These are phyloP conservation scores for Spizella passerina DNA, from an alignment of 2,797 vertebrate genomes.

Conservation along the genomic window DNA sequence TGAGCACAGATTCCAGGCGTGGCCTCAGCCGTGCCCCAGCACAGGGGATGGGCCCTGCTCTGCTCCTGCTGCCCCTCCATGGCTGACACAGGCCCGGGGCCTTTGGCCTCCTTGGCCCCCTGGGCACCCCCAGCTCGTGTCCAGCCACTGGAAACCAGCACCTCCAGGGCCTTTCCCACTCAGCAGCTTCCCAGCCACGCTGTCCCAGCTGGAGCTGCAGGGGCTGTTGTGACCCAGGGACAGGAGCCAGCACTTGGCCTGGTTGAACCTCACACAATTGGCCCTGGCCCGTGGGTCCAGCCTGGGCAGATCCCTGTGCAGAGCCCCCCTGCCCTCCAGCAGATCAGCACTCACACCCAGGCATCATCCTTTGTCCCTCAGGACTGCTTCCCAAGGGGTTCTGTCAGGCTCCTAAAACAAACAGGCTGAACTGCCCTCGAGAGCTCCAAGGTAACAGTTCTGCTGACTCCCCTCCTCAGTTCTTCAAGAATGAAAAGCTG, in stretches of 20 bases:
- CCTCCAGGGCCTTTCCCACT: neutral
- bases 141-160: fast-evolving
- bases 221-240: neutral
- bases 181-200: neutral
- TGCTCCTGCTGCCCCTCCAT: neutral
- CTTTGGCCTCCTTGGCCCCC: neutral
- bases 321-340: neutral
- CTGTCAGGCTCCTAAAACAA: neutral
- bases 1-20: no score
- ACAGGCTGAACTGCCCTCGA: fast-evolving
- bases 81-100: neutral
- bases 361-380: neutral
- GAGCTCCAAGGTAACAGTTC: neutral
- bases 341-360: fast-evolving
- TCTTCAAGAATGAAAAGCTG: neutral
- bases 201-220: neutral
- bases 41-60: neutral
- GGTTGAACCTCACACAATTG: fast-evolving
- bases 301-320: neutral
- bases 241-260: neutral
- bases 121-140: neutral
- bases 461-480: neutral
- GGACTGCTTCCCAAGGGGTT: neutral
- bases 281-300: neutral
- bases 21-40: neutral